These are phyloP conservation scores for Loris lydekkerianus DNA, from an alignment of 2,797 vertebrate genomes.

Conservation along the genomic window DNA sequence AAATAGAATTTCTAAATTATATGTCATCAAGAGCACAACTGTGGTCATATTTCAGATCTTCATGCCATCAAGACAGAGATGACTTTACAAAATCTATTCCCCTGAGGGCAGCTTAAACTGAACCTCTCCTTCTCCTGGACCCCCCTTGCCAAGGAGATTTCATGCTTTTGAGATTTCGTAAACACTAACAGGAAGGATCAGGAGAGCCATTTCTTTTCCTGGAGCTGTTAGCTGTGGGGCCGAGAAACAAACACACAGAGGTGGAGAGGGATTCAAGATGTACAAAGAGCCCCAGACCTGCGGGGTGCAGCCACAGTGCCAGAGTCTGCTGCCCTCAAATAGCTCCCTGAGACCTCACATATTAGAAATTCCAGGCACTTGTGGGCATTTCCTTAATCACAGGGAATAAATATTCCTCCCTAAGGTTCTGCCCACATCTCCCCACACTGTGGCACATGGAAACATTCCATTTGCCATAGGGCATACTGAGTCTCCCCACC, in stretches of 20 bases:
- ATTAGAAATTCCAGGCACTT: not conserved
- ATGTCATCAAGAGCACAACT: not conserved
- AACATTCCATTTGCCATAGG: not conserved
- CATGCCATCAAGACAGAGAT: not conserved
- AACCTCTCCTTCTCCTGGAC: not conserved
- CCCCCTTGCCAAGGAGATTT: not conserved
- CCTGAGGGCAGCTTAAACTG: not conserved
- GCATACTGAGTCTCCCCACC: not conserved
- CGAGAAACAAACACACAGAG: not conserved
- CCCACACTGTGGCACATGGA: accelerated
- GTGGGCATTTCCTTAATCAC: conserved; percentile 19
- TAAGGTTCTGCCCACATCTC: not conserved
- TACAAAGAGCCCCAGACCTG: not conserved
- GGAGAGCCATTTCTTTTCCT: not conserved
- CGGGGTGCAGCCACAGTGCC: not conserved
- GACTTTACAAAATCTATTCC: not conserved
- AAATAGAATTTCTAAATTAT: conserved; percentile 38
- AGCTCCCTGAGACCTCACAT: not conserved
- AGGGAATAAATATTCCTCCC: not conserved
- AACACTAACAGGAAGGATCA: not conserved
- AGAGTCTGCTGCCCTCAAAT: not conserved
- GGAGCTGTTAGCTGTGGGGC: not conserved
- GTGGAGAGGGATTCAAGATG: not conserved
- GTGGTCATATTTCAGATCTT: conserved; percentile 1
- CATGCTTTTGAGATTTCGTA: not conserved